Evolutionary conservation across 2,888 invertebrate genomes (phyloP).

Genomic region (Epirrhoe tristata): DNA sequence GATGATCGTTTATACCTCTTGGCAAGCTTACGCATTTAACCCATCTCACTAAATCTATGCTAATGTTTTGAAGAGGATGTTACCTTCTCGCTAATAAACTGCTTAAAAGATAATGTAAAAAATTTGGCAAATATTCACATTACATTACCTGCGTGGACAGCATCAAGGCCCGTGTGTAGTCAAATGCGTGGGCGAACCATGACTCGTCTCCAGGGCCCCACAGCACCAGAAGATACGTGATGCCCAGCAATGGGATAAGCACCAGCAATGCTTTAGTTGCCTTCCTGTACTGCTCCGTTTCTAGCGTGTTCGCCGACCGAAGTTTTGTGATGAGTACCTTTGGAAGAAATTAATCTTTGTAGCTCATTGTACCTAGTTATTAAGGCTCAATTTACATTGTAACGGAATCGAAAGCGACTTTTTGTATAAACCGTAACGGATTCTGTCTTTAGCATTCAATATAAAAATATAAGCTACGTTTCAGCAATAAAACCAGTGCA

Average conservation of each 20-base stretch:
- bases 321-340: conserved; percentile 97
- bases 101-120: no score
- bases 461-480: no score
- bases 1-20: not conserved
- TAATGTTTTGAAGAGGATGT: no score
- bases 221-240: conserved; percentile 95
- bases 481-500: no score
- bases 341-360: conserved; percentile 29
- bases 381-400: no score
- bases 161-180: conserved; percentile 91
- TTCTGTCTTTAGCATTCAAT: no score
- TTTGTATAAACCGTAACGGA: no score
- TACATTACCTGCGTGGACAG: conserved; percentile 97
- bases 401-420: no score
- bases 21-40: conserved; percentile 31
- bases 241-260: conserved; percentile 96
- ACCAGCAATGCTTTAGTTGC: conserved; percentile 96
- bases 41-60: not conserved
- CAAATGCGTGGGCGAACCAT: conserved; percentile 90
- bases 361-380: no score
- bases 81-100: no score
- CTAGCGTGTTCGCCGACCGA: conserved; percentile 94
- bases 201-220: conserved; percentile 92
- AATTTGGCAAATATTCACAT: no score
- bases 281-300: conserved; percentile 96